Percentiles rank a stretch among this genome's conserved stretches.
Conservation (phyloP, 2,888 invertebrate species). For the Luperina testacea region DNA sequence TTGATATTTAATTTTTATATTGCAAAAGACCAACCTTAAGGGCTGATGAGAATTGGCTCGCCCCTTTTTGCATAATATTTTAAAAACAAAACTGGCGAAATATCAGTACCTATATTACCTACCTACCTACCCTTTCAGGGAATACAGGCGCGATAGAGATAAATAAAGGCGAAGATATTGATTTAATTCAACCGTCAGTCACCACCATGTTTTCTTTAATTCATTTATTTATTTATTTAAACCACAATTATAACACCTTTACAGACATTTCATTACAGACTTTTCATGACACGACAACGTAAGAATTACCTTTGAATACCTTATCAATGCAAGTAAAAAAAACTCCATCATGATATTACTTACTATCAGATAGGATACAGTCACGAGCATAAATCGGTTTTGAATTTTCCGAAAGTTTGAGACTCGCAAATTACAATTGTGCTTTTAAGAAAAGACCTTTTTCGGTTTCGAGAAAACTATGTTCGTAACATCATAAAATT, state of each 20-base stretch:
- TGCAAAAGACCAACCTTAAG: too few relatives aligned
- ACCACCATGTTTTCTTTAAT: conserved; percentile 1
- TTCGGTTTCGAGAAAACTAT: too few relatives aligned
- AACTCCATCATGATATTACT: conserved; percentile 27
- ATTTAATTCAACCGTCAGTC: neutral
- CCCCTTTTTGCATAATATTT: too few relatives aligned
- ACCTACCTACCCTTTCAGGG: neutral
- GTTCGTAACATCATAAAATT: too few relatives aligned
- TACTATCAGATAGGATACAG: neutral
- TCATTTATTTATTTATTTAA: too few relatives aligned
- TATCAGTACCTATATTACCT: neutral
- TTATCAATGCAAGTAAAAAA: conserved; percentile 42
- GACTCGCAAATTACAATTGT: too few relatives aligned
- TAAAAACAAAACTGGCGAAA: neutral
- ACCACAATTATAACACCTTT: too few relatives aligned
- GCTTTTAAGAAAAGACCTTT: too few relatives aligned
- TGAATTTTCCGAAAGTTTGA: too few relatives aligned
- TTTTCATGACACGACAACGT: neutral
- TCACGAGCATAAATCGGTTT: neutral
- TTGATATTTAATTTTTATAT: neutral
- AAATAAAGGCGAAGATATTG: neutral
- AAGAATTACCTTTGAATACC: neutral
- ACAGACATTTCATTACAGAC: too few relatives aligned
- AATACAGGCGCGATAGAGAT: neutral
- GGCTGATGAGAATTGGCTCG: neutral